Base-by-base conservation (phyloP, 2,888 invertebrate species). In the Drosophila birchii region DNA sequence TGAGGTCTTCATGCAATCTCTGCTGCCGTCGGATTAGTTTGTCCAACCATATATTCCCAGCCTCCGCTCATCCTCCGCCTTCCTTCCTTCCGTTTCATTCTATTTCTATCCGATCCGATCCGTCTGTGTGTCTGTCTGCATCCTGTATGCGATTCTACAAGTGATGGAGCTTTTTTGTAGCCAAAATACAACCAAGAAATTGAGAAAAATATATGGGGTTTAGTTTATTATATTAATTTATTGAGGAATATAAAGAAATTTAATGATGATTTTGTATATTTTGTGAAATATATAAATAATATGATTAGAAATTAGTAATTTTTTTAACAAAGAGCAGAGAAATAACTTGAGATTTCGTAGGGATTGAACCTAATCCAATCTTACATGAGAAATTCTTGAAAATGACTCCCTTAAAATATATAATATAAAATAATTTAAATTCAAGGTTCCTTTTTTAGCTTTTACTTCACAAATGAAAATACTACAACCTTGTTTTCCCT, bases 1-100 rank as follows among this genome's bases (percentile, higher is more conserved):
- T 14, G 41, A 43, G 45, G 47, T 57, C 63, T 43, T 47, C 68
- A 43, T 74, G 67, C 58, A 62, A 43, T 63, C 60, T 69, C 68
- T 55, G 59, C 44, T 62, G 76, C 74, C 63, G 47, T 29, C 71
- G 75, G 75, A 76, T 76, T 76, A 76, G 76, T 68, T 60, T 54
- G 68, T 59, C 73, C 72, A 43, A 39, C 71, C 72, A 66, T 49
- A 66, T 66, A 67, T 66, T 41, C 47, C 55, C 26, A 66, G 41
- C 39, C 67, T 34, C 39, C 44, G 39, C 29, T 23, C 26, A 32
- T 47, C 36, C 26, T 34, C 23, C 34, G 36, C n/a, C 34, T 3
- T 34, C 39, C 60, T 34, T 64, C 67, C 67, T 54, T 68, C 68
- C 67, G 66, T 29, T 61, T 56, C 43, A 57, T 56, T 56, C 51